phyloP scores from a whole-genome alignment of 64 coral and sea anemone species.

The Acropora tenuis region DNA sequence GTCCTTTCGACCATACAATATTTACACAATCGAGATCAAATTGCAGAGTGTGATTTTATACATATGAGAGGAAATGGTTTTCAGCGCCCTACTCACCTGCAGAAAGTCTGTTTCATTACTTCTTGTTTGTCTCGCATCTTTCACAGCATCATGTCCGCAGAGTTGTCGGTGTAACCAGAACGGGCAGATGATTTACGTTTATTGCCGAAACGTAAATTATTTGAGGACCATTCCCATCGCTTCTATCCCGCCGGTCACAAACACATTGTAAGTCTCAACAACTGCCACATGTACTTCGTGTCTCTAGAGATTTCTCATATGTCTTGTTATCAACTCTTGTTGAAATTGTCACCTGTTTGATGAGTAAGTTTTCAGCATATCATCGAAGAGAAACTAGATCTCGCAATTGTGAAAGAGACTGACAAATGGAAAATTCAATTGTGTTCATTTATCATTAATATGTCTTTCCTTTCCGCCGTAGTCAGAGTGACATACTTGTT shows the following conservation, averaged over 20 bases:
- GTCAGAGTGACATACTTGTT: not conserved
- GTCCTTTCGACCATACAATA: conserved; percentile 25
- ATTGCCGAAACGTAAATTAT: not conserved
- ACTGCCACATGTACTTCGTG: conserved; percentile 5
- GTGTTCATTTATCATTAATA: conserved; percentile 10
- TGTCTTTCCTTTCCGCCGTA: not conserved
- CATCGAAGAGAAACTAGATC: not conserved
- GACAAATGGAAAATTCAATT: conserved; percentile 20
- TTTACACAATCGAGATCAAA: conserved; percentile 36
- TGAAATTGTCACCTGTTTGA: conserved; percentile 19
- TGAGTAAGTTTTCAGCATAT: not conserved
- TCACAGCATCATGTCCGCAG: not conserved
- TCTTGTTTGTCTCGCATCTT: not conserved
- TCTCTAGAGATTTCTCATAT: not conserved
- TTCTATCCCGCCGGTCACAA: not conserved
- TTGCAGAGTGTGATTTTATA: conserved; percentile 20
- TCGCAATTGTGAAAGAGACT: not conserved
- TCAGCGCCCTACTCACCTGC: not conserved
- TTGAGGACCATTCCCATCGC: conserved; percentile 13
- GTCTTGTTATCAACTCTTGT: conserved; percentile 42
- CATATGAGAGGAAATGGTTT: conserved; percentile 23
- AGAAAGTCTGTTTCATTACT: not conserved
- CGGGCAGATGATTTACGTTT: not conserved
- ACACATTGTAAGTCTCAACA: conserved; percentile 22
- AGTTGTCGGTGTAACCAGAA: not conserved